Evolutionary conservation across 2,113 vertebrate species (phyloP), one percentile per base, ranked within the genome.

Genomic region (Muntiacus muntjak): DNA sequence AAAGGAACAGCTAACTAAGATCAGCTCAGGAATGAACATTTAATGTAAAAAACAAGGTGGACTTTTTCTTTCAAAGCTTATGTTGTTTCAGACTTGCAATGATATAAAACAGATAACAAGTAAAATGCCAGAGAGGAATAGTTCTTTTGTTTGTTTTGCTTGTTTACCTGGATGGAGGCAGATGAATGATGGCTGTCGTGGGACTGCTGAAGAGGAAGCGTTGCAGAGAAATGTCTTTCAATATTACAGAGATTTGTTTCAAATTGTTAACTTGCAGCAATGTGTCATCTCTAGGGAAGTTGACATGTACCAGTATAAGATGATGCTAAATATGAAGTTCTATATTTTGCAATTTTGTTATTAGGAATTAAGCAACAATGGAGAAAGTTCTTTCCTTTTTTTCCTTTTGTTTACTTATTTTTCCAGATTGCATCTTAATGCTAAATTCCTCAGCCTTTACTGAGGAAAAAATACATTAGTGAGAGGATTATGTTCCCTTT

Each of bases 221-320:
- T 98, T 89, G 85, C 74, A 54, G 45, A 95, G 89, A 86, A 97
- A 92, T 81, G 67, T 89, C 87, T 97, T 95, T 87, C 82, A 60
- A 89, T 86, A 89, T 87, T 76, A 12, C 5, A 97, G 86, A 97
- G 95, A 97, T 97, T 95, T 98, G 95, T 94, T 95, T 97, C 96
- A 95, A 97, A 98, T 96, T 97, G 94, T 97, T 97, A 95, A 96
- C 97, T 98, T 97, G 87, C 93, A 98, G 95, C 67, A 93, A 94
- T 96, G 64, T 91, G 84, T 89, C 95, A 86, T 98, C 97, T 97
- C 89, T 0, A 78, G 94, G 91, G 96, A 97, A 97, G 96, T 87
- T 96, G 33, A 97, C 94, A 96, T 28, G 95, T 85, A 98, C 95
- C 91, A 97, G 91, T 94, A 16, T 89, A 97, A 97, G 84, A 88